Percentiles rank a stretch among this genome's conserved stretches.
phyloP scores from a whole-genome alignment of 2,797 vertebrate species.

The Bufotes viridis region DNA sequence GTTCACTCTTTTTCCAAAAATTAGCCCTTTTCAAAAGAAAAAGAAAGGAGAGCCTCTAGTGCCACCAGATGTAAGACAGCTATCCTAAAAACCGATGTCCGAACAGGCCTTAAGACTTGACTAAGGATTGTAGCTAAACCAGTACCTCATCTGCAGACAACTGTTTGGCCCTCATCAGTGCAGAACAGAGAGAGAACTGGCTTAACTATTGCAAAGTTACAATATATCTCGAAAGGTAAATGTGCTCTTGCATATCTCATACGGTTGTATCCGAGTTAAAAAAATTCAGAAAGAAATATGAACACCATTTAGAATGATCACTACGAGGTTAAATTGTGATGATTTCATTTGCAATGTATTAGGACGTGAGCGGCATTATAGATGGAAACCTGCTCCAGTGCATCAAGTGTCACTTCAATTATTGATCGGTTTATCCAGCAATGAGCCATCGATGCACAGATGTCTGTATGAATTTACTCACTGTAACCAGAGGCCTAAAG shows the following conservation, averaged over 20 bases:
- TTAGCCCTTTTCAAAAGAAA: no score
- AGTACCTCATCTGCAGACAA: no score
- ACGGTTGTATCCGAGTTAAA: background rate
- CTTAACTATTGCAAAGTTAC: background rate
- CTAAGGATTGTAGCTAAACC: no score
- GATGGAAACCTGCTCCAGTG: conserved; percentile 24
- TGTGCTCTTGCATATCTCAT: background rate
- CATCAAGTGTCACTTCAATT: conserved; percentile 50
- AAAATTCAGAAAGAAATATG: background rate
- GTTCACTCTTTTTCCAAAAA: background rate
- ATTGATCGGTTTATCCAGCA: conserved; percentile 39
- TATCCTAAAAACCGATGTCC: no score
- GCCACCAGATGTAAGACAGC: no score
- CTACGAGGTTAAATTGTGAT: background rate
- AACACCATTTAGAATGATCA: background rate
- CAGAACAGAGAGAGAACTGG: no score
- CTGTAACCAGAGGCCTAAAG: background rate
- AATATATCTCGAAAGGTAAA: background rate
- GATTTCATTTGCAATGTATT: background rate
- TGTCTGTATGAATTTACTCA: conserved; percentile 37
- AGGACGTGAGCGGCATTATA: background rate
- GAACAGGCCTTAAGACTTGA: no score
- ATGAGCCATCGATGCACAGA: conserved; percentile 35
- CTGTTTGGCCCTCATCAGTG: no score
- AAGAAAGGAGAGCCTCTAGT: no score